A percentile compares a stretch with the other conserved stretches of the same genome.
phyloP scores from a whole-genome alignment of 2,888 invertebrate genomes.

The Hypomecis punctinalis region DNA sequence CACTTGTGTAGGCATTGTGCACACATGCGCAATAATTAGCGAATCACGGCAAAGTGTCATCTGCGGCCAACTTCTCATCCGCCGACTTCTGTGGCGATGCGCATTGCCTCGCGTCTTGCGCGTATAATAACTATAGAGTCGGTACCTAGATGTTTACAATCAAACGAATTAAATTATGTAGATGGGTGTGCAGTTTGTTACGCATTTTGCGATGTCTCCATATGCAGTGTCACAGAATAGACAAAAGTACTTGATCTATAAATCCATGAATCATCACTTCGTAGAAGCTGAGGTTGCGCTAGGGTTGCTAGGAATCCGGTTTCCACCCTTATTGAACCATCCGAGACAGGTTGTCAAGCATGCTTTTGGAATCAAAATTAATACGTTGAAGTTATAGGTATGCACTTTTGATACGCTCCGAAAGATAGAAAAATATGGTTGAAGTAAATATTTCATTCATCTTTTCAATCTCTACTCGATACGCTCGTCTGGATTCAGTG shows the following conservation, averaged over 20 bases:
- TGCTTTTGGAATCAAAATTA: constrained; percentile 1
- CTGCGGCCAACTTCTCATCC: too few relatives aligned
- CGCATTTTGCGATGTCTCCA: constrained; percentile 51
- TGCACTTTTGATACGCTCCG: not conserved
- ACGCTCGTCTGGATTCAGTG: too few relatives aligned
- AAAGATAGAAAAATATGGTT: constrained; percentile 1
- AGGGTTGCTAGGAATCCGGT: constrained; percentile 30
- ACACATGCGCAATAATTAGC: too few relatives aligned
- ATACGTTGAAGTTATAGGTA: not conserved
- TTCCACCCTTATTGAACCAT: constrained; percentile 25
- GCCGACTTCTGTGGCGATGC: too few relatives aligned
- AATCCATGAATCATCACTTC: constrained; percentile 56
- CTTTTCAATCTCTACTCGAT: too few relatives aligned
- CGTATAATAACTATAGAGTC: not conserved
- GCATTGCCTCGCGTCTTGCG: too few relatives aligned
- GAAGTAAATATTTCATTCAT: too few relatives aligned
- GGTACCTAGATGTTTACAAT: constrained; percentile 7
- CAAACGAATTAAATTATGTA: constrained; percentile 11
- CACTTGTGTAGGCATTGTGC: too few relatives aligned
- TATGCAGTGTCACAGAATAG: constrained; percentile 42
- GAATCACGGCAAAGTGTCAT: too few relatives aligned
- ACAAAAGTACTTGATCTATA: constrained; percentile 45
- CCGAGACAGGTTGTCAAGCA: constrained; percentile 5
- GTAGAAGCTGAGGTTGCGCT: constrained; percentile 36
- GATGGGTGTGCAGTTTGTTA: constrained; percentile 38